Base-by-base conservation (phyloP, 2,113 vertebrate genomes). In the Malurus alboscapulatus region DNA sequence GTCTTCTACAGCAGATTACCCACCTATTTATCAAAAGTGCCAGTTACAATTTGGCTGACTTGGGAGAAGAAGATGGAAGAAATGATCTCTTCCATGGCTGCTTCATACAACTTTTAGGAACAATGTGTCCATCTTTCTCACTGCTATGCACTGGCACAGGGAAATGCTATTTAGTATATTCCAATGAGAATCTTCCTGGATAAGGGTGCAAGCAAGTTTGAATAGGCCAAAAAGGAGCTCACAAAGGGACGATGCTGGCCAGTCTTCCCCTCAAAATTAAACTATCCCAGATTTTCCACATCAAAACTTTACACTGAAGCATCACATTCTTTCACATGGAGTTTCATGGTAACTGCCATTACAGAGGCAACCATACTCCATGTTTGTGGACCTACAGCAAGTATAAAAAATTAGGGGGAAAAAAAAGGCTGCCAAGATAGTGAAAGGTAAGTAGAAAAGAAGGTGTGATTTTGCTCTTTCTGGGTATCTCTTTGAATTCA, bases 1-100 rank as follows among this genome's bases (percentile, higher is more conserved):
- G 58, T 72, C 50, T 88, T 85, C 88, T 62, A 57, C 14, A 86
- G 24, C 19, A 69, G 72, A 58, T 80, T 62, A 65, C 84, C 36
- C n/a, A 66, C 58, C 27, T 62, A 22, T 66, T 80, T 86, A 45
- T 83, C 71, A 65, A 30, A 89, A 85, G 48, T 30, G 22, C 38
- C 25, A 73, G 54, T 75, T 83, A 65, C 1, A 6, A 88, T 57
- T 85, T 78, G 57, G 62, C 59, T 50, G 63, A 38, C 20, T 57
- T 88, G 38, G 25, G 36, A 86, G 36, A 73, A 59, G 38, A 79
- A 27, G 25, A 65, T 34, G 7, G 54, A 86, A 62, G 48, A 62
- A 84, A 62, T 40, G 26, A 25, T 58, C 57, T 92, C 48, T 81
- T 87, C 59, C 38, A 30, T 42, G 27, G 30, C 55, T 77, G 38